These are phyloP conservation scores for Paramormyrops hopkinsi DNA, from an alignment of 2,797 vertebrate genomes.

Conservation along the genomic window DNA sequence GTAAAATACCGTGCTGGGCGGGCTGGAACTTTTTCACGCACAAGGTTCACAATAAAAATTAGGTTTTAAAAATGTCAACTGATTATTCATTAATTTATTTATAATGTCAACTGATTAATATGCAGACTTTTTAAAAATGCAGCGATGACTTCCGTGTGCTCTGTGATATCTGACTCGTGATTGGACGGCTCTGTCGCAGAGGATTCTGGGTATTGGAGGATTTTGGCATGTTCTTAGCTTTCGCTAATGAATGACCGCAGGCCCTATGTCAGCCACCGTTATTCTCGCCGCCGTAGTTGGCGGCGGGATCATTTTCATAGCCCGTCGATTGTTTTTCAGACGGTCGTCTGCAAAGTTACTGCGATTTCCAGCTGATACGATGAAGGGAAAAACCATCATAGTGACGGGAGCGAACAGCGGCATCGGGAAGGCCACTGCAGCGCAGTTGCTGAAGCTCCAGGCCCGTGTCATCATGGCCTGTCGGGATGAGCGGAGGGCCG, in stretches of 20 bases:
- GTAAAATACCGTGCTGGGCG: not conserved
- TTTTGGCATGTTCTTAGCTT: not conserved
- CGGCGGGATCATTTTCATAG: conserved; percentile 62
- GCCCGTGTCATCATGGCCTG: conserved; percentile 90
- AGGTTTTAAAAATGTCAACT: not conserved
- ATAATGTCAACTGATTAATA: not conserved
- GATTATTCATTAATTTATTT: not conserved
- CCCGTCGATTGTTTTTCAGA: conserved; percentile 57
- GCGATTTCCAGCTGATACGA: conserved; percentile 41
- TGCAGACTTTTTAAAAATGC: not conserved
- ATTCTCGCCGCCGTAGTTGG: conserved; percentile 64
- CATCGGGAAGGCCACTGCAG: conserved; percentile 76
- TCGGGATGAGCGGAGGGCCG: conserved; percentile 69
- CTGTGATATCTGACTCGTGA: not conserved
- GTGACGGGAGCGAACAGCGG: conserved; percentile 88
- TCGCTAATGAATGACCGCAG: not conserved
- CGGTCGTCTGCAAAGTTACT: conserved; percentile 40
- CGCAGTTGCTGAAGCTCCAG: conserved; percentile 71
- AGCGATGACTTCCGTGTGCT: not conserved
- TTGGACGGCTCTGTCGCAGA: not conserved
- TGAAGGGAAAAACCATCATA: conserved; percentile 85
- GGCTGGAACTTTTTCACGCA: not conserved
- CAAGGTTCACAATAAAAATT: not conserved
- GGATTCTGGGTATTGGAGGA: conserved; percentile 18
- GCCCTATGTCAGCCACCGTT: conserved; percentile 53